Evolutionary conservation across 2,888 invertebrate species (phyloP), one percentile per base, ranked within the genome.

Genomic region (Caenorhabditis uteleia): DNA sequence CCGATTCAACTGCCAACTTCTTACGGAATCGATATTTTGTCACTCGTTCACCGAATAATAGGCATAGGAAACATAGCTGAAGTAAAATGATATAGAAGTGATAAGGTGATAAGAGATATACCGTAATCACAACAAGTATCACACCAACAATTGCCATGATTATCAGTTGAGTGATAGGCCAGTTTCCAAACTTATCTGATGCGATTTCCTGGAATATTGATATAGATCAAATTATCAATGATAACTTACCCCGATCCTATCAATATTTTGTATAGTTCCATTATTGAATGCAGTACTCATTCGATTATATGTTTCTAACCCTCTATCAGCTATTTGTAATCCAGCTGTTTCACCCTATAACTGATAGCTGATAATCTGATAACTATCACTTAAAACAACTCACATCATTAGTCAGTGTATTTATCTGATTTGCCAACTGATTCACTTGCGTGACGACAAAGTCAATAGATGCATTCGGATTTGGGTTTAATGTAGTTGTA

Each of bases 381-480:
- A 44, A 26, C 4, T 44, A 14, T 26, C 33, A 33, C 20, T 6
- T 33, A 26, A 27, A 10, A 8, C 27, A 40, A 64, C 57, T 59
- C 21, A 65, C 65, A 44, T 59, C 49, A 12, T 42, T 55, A 1
- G 47, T 46, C 34, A 65, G 29, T 0, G 50, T 55, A 27, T 65
- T 49, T 8, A 65, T 65, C 36, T 59, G 50, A 40, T 51, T 51
- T 1, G 65, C 42, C 25, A 65, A 36, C 12, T n/a, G 14, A 25
- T 65, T 48, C 18, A 71, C 65, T 44, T 76, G 76, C 26, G 69
- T 69, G 21, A 74, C 68, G 8, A 76, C 74, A 56, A 62, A 59
- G 46, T 76, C 76, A 25, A 76, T 76, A 2, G 76, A 74, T 16
- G 66, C 69, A 51, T 76, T 74, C 21, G 67, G 65, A 56, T 65